Evolutionary conservation across 1,140 invertebrate species (phyloP), one percentile per base, ranked within the genome.

Genomic region (Andricus grossulariae): DNA sequence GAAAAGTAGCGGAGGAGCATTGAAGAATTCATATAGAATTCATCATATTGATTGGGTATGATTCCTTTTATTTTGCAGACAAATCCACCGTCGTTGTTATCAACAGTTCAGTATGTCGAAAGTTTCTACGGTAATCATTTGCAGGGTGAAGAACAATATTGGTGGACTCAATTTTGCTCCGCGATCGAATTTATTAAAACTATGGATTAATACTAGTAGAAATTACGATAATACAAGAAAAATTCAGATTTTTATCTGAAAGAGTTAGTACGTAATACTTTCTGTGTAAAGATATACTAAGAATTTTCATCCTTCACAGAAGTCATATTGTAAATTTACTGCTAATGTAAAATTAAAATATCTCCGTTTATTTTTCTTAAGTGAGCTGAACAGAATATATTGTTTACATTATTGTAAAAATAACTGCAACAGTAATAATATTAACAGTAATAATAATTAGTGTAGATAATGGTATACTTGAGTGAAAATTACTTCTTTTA

Each of bases 101-200:
- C 98, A 1, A 99, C 98, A 4, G 95, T 99, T 82, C 98, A 99
- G 90, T 99, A 99, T 88, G 97, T 99, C 60, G 96, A 96, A 86
- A 97, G 96, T 85, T 98, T 99, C 88, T 98, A 97, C 85, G 95
- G 95, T 50, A 94, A 95, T 80, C 94, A 95, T 77, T 92, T 99
- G 16, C 93, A 94, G 80, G 98, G 98, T 50, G 97, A 99, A 91
- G 97, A 98, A 88, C 95, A 97, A 87, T 99, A 99, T 91, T 99
- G 98, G 95, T 99, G 98, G 98, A 98, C 97, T 54, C 98, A 99
- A 89, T 99, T 99, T 90, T 97, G 96, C 82, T 96, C 98, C 0
- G 97, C 98, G 12, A 96, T 99, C 50, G 97, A 99, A 91, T 99
- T 98, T 92, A 99, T 99, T 84, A 99, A 99, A 93, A 99, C 97